Conservation (phyloP, 1,140 invertebrate species). For the Lamellibrachia luymesi region DNA sequence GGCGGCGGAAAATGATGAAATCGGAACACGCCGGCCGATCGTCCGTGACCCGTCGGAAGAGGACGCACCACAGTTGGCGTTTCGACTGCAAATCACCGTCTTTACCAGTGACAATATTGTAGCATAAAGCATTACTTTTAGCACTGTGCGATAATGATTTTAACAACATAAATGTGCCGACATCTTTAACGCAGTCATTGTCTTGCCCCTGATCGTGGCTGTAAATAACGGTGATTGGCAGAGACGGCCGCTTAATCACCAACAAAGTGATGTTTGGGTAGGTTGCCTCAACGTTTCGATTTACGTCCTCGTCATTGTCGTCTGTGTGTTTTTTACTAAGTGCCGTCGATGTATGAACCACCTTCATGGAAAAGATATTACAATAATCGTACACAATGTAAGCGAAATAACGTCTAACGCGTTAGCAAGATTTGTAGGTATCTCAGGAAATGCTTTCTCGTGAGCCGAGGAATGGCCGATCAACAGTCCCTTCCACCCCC, state of each 20-base stretch:
- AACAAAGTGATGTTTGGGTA: background rate
- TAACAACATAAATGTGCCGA: background rate
- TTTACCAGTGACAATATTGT: background rate
- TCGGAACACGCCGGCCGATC: background rate
- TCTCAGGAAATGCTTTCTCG: too few species aligned
- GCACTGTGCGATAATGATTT: background rate
- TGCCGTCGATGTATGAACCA: background rate
- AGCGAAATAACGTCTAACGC: background rate
- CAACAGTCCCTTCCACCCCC: too few species aligned
- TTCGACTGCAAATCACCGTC: background rate
- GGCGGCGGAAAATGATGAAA: background rate
- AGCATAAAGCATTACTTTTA: background rate
- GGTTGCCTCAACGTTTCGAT: background rate
- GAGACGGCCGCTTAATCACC: background rate
- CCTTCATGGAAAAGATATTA: background rate
- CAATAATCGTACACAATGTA: background rate
- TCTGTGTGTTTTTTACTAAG: too few species aligned
- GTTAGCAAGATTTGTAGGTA: background rate
- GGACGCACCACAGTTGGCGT: background rate
- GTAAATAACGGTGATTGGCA: background rate
- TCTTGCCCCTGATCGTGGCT: background rate
- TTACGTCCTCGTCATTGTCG: background rate
- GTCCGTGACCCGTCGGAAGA: background rate
- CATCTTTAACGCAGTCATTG: background rate
- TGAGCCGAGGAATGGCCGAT: too few species aligned